These are phyloP conservation scores for Trilocha varians DNA, from an alignment of 2,888 invertebrate species.

Conservation along the genomic window DNA sequence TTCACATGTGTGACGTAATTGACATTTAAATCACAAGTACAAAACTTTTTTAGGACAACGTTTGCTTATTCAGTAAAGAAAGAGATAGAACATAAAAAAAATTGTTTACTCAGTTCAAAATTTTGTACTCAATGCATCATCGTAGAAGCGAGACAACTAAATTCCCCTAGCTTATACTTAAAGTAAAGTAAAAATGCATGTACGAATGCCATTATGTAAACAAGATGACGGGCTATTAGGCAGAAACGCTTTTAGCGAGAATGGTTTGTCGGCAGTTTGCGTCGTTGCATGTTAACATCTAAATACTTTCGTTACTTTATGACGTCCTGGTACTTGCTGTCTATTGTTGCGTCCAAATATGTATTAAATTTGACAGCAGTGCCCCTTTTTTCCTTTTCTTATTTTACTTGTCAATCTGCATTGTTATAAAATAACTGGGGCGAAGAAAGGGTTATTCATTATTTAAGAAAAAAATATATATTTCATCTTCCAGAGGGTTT, in stretches of 20 bases:
- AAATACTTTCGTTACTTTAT: neutral
- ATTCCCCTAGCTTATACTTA: neutral
- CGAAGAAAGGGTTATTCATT: too few species aligned
- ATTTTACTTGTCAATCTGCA: too few species aligned
- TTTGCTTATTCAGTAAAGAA: too few species aligned
- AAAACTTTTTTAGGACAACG: neutral
- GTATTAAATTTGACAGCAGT: too few species aligned
- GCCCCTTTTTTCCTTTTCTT: too few species aligned
- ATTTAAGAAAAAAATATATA: too few species aligned
- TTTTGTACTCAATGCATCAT: too few species aligned
- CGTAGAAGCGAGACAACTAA: neutral
- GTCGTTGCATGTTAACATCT: neutral
- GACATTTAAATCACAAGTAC: neutral
- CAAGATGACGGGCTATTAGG: constrained; percentile 18
- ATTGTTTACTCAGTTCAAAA: too few species aligned
- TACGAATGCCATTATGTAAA: constrained; percentile 20
- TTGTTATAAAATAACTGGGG: too few species aligned
- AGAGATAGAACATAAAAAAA: neutral
- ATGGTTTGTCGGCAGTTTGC: constrained; percentile 6
- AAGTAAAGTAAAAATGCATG: constrained; percentile 24
- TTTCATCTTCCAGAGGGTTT: too few species aligned
- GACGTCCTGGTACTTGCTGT: neutral
- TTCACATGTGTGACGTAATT: constrained; percentile 33
- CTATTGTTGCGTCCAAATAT: too few species aligned
- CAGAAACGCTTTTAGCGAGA: constrained; percentile 15